These are phyloP conservation scores for Bothrops jararaca DNA, from an alignment of 2,113 vertebrate species.

Conservation along the genomic window DNA sequence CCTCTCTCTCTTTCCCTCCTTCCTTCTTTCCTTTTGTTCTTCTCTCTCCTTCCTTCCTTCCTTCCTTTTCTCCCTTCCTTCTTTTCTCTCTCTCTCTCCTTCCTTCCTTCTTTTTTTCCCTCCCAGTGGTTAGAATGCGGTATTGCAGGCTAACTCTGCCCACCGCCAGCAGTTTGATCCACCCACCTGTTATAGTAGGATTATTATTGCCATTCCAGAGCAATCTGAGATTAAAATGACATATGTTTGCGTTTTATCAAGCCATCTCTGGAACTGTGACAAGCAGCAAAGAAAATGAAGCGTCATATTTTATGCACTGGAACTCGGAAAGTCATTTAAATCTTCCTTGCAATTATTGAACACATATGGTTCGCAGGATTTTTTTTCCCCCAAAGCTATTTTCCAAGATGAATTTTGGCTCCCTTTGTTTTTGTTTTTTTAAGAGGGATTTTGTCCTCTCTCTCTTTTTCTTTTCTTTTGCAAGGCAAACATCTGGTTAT, in stretches of 20 bases:
- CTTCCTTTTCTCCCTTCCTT: too few species aligned
- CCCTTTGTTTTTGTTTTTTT: conserved; percentile 16
- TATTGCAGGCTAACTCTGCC: too few species aligned
- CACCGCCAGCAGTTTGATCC: too few species aligned
- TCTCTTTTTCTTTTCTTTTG: neutral
- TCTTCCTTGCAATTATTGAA: conserved; percentile 39
- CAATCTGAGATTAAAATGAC: neutral
- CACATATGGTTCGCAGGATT: conserved; percentile 46
- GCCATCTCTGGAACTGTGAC: neutral
- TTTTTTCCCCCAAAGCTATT: conserved; percentile 35
- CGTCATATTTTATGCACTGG: conserved; percentile 4
- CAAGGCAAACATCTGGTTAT: conserved; percentile 61
- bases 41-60: too few species aligned
- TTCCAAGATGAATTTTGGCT: conserved; percentile 58
- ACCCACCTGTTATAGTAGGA: neutral
- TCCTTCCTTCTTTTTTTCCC: too few species aligned
- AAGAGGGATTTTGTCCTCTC: conserved; percentile 47
- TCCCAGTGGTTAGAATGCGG: too few species aligned
- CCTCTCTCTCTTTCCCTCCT: too few species aligned
- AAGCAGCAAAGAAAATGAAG: neutral
- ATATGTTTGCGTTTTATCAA: neutral
- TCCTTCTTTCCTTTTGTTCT: too few species aligned
- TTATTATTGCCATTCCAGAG: neutral
- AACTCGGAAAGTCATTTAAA: conserved; percentile 20
- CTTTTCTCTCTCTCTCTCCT: too few species aligned